Evolutionary conservation across 1,140 invertebrate genomes (phyloP).

Genomic region (Drosophila kikkawai): DNA sequence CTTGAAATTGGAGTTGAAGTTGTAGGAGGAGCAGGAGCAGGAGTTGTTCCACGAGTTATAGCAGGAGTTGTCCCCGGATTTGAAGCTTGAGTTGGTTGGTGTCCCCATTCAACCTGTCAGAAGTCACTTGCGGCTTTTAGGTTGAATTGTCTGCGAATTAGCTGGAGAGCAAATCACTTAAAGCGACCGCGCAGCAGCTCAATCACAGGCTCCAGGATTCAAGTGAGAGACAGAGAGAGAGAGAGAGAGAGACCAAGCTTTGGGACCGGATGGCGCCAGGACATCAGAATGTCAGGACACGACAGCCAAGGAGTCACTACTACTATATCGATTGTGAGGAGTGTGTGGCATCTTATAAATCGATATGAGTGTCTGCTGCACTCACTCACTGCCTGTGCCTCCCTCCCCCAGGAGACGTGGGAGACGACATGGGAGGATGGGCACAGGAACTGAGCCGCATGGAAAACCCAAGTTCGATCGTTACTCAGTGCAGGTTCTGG

Average conservation of each 20-base stretch:
- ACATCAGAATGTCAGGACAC: constrained; percentile 29
- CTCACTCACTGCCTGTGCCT: constrained; percentile 19
- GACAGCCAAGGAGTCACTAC: constrained; percentile 52
- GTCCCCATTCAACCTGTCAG: constrained; percentile 30
- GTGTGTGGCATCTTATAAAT: constrained; percentile 77
- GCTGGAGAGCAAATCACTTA: constrained; percentile 74
- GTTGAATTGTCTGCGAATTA: constrained; percentile 67
- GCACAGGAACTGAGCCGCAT: constrained; percentile 14
- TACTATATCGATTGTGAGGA: constrained; percentile 65
- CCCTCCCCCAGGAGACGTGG: background rate
- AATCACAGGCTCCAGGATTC: constrained; percentile 27
- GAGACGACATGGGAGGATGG: background rate
- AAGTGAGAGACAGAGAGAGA: background rate
- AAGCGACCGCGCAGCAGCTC: constrained; percentile 60
- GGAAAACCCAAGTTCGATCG: constrained; percentile 55
- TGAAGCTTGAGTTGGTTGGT: background rate
- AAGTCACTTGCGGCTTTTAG: constrained; percentile 47
- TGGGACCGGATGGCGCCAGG: constrained; percentile 9
- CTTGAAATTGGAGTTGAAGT: background rate
- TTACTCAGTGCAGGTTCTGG: constrained; percentile 49
- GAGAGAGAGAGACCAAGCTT: background rate
- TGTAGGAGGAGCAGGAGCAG: background rate
- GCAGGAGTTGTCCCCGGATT: background rate
- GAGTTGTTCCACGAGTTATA: background rate
- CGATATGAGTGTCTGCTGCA: constrained; percentile 78